Percentiles rank a stretch among this genome's conserved stretches.
phyloP scores from a whole-genome alignment of 2,113 vertebrate genomes.

The Pholis gunnellus region DNA sequence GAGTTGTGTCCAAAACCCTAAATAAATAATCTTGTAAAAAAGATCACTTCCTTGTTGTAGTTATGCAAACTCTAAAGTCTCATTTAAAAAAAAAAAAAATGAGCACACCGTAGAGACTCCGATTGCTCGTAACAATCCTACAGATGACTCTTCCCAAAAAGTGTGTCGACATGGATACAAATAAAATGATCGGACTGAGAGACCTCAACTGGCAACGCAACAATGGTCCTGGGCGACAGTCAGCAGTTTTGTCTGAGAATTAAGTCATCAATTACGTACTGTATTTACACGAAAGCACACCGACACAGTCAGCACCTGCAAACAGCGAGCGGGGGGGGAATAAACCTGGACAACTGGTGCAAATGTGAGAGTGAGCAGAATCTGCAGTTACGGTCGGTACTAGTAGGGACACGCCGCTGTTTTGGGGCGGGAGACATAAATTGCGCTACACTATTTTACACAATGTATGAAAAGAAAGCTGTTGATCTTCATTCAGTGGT shows the following conservation, averaged over 20 bases:
- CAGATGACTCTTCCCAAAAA: constrained; percentile 4
- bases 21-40: constrained; percentile 60
- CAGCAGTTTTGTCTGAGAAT: constrained; percentile 23
- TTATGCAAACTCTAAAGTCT: constrained; percentile 12
- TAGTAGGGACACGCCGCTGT: constrained; percentile 18
- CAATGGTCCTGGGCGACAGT: constrained; percentile 18
- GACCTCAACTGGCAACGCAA: constrained; percentile 7
- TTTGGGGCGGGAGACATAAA: constrained; percentile 37
- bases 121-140: constrained; percentile 1
- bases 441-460: constrained; percentile 60
- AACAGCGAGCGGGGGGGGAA: constrained; percentile 4
- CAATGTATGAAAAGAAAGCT: constrained; percentile 5
- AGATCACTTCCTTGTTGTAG: constrained; percentile 22
- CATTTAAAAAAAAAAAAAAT: not conserved
- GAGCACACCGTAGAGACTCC: not conserved
- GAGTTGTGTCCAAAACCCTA: constrained; percentile 33
- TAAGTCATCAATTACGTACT: constrained; percentile 22
- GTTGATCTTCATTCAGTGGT: constrained; percentile 49
- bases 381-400: constrained; percentile 38
- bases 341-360: constrained; percentile 32
- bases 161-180: constrained; percentile 23
- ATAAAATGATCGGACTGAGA: constrained; percentile 1
- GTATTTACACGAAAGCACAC: constrained; percentile 62
- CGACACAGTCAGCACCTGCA: constrained; percentile 52
- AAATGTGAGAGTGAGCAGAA: constrained; percentile 27